These are phyloP conservation scores for Ataeniobius toweri DNA, from an alignment of 2,797 vertebrate species.

Conservation along the genomic window DNA sequence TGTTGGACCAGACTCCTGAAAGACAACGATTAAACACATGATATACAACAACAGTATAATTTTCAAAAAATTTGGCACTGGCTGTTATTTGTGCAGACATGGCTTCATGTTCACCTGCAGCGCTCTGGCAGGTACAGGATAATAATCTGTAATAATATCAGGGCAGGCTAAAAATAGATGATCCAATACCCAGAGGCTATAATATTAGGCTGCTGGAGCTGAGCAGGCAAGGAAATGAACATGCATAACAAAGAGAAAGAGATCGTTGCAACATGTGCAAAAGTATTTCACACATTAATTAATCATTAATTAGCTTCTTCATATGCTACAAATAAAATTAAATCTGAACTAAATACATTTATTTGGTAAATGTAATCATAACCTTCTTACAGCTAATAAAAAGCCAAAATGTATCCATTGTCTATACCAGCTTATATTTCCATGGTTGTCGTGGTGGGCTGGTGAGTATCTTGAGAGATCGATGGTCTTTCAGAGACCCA, in stretches of 20 bases:
- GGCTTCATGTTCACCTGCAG: slow-evolving; percentile 31
- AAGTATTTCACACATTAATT: slow-evolving; percentile 36
- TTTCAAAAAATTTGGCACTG: neutral
- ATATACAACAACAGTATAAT: neutral
- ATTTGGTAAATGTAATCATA: neutral
- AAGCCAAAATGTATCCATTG: neutral
- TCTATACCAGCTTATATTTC: neutral
- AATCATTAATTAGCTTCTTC: neutral
- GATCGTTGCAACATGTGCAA: slow-evolving; percentile 52
- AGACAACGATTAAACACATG: slow-evolving; percentile 27
- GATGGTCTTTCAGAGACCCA: neutral
- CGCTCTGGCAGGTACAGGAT: slow-evolving; percentile 46
- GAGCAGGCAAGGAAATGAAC: slow-evolving; percentile 31
- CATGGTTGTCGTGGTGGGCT: neutral
- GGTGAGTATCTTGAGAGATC: neutral
- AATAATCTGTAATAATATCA: slow-evolving; percentile 58
- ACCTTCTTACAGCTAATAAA: neutral
- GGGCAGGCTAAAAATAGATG: slow-evolving; percentile 63
- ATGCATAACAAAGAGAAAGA: slow-evolving; percentile 29
- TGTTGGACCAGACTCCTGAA: slow-evolving; percentile 93
- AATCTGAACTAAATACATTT: neutral
- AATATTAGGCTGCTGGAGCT: slow-evolving; percentile 39
- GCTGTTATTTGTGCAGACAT: slow-evolving; percentile 6
- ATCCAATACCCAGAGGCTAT: slow-evolving; percentile 32
- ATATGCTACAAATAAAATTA: neutral